Conservation (phyloP, 2,797 vertebrate species). For the Coregonus sp. region DNA sequence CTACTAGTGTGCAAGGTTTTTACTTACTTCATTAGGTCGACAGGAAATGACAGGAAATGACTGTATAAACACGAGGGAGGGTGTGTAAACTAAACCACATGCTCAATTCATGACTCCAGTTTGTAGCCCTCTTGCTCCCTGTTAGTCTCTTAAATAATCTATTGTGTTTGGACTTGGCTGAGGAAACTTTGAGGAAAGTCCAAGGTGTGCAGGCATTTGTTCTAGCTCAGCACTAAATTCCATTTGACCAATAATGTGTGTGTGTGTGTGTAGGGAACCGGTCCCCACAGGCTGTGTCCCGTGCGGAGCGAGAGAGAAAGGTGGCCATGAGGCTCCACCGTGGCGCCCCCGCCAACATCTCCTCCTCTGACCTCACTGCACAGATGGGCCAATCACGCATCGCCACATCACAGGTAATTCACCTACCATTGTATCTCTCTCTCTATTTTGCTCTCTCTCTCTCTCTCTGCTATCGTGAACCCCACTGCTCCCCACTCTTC, state of each 20-base stretch:
- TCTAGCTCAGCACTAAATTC: too few species aligned
- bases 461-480: conserved; percentile 22
- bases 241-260: not conserved
- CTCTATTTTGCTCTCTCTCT: not conserved
- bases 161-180: not conserved
- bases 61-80: conserved; percentile 1
- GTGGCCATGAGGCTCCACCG: conserved; percentile 97
- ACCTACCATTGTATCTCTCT: not conserved
- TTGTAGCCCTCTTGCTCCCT: not conserved
- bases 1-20: not conserved
- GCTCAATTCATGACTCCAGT: not conserved
- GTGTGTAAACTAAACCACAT: not conserved
- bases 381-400: conserved; percentile 94
- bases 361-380: conserved; percentile 92
- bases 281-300: conserved; percentile 90
- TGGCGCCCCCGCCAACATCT: conserved; percentile 92
- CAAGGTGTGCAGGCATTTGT: too few species aligned
- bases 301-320: conserved; percentile 93
- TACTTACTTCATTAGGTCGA: not conserved
- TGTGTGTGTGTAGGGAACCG: conserved; percentile 81
- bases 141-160: not conserved
- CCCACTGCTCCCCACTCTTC: not conserved
- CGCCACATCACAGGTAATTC: conserved; percentile 88
- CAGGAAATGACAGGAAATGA: conserved; percentile 10
- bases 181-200: not conserved